These are phyloP conservation scores for Chrysogorgia sp. DNA, from an alignment of 92 coral and sea anemone genomes.

Conservation along the genomic window DNA sequence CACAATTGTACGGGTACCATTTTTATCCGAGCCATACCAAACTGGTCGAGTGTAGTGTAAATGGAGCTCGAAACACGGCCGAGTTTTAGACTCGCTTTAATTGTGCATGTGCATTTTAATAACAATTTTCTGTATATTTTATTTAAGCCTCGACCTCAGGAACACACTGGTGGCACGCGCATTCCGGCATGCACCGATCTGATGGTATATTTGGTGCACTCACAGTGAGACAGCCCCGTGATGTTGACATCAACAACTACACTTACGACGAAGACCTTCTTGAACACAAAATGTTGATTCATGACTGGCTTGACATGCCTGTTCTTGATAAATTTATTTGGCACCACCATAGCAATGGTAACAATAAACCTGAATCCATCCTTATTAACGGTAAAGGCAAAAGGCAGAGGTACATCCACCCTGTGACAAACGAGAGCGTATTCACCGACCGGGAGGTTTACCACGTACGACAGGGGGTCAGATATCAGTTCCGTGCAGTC, in stretches of 20 bases:
- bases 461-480: background rate
- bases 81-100: too few species aligned
- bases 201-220: conserved; percentile 31
- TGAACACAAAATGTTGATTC: conserved; percentile 6
- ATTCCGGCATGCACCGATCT: conserved; percentile 27
- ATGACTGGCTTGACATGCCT: conserved; percentile 20
- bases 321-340: conserved; percentile 24
- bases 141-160: conserved; percentile 23
- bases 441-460: conserved; percentile 31
- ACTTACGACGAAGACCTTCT: conserved; percentile 21
- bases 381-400: conserved; percentile 39
- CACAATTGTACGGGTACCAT: too few species aligned
- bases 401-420: background rate
- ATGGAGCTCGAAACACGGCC: too few species aligned
- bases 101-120: too few species aligned
- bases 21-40: too few species aligned
- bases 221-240: conserved; percentile 13
- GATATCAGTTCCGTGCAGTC: conserved; percentile 33
- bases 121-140: background rate
- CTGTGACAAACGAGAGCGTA: background rate
- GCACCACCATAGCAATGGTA: conserved; percentile 26
- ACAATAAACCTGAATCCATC: conserved; percentile 19
- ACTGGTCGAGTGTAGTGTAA: too few species aligned
- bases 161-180: conserved; percentile 41
- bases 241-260: background rate